Evolutionary conservation across 1,140 invertebrate genomes (phyloP).

Genomic region (Rhagoletis zephyria): DNA sequence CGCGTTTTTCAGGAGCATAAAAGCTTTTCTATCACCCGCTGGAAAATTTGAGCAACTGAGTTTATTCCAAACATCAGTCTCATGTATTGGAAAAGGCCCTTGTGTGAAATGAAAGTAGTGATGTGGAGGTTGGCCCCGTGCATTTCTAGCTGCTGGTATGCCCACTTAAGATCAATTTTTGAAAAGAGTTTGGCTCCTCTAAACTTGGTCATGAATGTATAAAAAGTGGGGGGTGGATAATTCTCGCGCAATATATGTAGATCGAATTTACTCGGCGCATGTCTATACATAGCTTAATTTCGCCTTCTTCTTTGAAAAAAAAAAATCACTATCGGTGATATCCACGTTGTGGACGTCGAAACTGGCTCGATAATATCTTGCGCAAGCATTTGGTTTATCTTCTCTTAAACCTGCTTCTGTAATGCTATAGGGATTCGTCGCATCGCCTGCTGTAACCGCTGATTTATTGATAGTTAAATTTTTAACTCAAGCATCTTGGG

Average conservation of each 20-base stretch:
- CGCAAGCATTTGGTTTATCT: slow-evolving; percentile 42
- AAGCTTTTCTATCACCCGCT: slow-evolving; percentile 59
- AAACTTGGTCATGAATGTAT: slow-evolving; percentile 60
- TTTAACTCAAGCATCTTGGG: slow-evolving; percentile 57
- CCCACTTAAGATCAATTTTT: slow-evolving; percentile 62
- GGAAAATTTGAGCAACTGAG: slow-evolving; percentile 62
- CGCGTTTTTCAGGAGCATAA: slow-evolving; percentile 56
- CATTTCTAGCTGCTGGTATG: slow-evolving; percentile 64
- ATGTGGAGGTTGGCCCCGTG: slow-evolving; percentile 57
- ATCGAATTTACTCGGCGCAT: no score
- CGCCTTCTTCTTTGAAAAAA: no score
- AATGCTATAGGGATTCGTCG: slow-evolving; percentile 56
- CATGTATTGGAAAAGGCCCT: slow-evolving; percentile 62
- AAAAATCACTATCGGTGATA: no score
- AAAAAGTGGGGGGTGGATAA: slow-evolving; percentile 63
- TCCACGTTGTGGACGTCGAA: no score
- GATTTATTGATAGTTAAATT: slow-evolving; percentile 58
- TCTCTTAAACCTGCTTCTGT: slow-evolving; percentile 56
- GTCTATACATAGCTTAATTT: no score
- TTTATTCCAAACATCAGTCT: slow-evolving; percentile 60
- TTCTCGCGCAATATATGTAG: slow-evolving; percentile 58
- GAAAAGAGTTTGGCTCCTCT: slow-evolving; percentile 62
- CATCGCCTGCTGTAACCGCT: slow-evolving; percentile 55
- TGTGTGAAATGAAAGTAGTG: slow-evolving; percentile 60
- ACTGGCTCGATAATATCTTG: no score